Percentiles rank a stretch among this genome's conserved stretches.
These are phyloP conservation scores for Drosophila diplacantha DNA, from an alignment of 2,888 invertebrate species.

Conservation along the genomic window DNA sequence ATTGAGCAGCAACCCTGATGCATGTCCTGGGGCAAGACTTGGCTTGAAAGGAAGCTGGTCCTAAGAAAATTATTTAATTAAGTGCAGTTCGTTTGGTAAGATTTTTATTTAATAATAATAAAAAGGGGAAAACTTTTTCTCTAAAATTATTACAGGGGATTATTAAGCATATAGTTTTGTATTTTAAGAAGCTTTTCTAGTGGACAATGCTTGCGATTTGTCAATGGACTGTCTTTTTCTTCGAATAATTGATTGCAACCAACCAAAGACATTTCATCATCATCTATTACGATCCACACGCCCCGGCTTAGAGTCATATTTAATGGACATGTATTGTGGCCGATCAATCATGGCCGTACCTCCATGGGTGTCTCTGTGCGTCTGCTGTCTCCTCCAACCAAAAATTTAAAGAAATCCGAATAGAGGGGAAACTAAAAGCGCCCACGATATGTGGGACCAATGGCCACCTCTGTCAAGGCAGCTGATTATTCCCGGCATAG, in stretches of 20 bases:
- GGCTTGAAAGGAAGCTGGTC: constrained; percentile 5
- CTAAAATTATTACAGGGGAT: neutral
- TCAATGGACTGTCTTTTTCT: constrained; percentile 26
- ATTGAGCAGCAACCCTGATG: constrained; percentile 21
- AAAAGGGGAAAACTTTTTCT: neutral
- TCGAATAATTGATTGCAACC: constrained; percentile 60
- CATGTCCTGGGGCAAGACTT: constrained; percentile 1
- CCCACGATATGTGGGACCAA: constrained; percentile 64
- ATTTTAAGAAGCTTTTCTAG: constrained; percentile 7
- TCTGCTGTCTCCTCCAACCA: constrained; percentile 22
- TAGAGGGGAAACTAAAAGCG: constrained; percentile 43
- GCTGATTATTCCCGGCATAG: constrained; percentile 48
- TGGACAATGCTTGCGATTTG: constrained; percentile 28
- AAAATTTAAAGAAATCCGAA: constrained; percentile 37
- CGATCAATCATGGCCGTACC: constrained; percentile 67
- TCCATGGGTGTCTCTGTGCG: constrained; percentile 2
- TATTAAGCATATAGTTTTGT: neutral
- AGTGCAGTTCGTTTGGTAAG: neutral
- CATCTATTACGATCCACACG: constrained; percentile 49
- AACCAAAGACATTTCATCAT: constrained; percentile 54
- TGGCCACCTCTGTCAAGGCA: constrained; percentile 56
- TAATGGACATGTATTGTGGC: constrained; percentile 68
- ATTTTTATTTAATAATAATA: neutral
- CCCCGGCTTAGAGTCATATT: constrained; percentile 61
- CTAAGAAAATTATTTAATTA: constrained; percentile 22